Conservation (phyloP, 2,888 invertebrate species). For the Pandemis heparana region DNA sequence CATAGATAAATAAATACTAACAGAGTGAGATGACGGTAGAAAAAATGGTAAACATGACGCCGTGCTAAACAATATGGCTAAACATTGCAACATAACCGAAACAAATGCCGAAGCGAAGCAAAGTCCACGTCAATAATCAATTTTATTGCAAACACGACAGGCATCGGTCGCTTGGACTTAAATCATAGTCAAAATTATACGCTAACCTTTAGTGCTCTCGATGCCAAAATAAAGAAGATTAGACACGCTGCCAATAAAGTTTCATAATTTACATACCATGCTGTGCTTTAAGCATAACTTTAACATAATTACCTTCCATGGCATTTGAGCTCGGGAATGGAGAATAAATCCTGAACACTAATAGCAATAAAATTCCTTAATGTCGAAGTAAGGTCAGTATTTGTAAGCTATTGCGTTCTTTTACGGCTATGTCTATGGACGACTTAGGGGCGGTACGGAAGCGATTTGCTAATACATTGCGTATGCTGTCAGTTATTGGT, state of each 20-base stretch:
- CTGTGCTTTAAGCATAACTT: constrained; percentile 42
- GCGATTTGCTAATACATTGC: background rate
- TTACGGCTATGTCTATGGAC: too few species aligned
- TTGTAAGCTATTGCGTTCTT: constrained; percentile 32
- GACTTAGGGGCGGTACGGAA: too few species aligned
- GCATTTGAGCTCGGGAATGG: constrained; percentile 52
- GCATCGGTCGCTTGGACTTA: background rate
- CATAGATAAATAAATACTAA: too few species aligned
- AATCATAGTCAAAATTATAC: constrained; percentile 34
- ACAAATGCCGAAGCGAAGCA: background rate
- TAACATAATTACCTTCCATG: constrained; percentile 51
- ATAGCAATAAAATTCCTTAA: constrained; percentile 60
- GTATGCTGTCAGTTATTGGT: background rate
- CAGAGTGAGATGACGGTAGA: too few species aligned
- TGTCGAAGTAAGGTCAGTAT: constrained; percentile 55
- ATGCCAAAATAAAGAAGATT: constrained; percentile 47
- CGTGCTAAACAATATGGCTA: too few species aligned
- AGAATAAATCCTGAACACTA: constrained; percentile 62
- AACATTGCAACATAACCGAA: background rate
- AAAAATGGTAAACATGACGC: too few species aligned
- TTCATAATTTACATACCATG: constrained; percentile 48
- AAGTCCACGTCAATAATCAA: background rate
- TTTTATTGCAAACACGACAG: constrained; percentile 5
- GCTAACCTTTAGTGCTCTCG: constrained; percentile 50
- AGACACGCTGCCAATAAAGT: constrained; percentile 49